Evolutionary conservation across 2,113 vertebrate genomes (phyloP), one percentile per base, ranked within the genome.

Genomic region (Rhinichthys klamathensis): DNA sequence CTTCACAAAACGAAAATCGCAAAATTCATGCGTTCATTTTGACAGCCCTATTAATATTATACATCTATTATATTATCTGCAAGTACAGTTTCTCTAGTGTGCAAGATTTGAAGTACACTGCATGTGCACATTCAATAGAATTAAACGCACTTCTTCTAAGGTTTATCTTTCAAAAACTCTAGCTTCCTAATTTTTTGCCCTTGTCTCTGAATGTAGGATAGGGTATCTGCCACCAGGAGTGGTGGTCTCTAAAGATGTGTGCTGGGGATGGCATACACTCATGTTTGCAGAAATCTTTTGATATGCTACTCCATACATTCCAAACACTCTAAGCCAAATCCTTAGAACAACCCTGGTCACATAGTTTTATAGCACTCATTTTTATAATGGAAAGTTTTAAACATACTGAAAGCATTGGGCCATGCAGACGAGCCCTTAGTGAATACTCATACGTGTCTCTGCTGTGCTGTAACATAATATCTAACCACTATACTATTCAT

Each of bases 361-460:
- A 44, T 21, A n/a, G 15, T 67, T 67, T 67, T 74, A 74, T 74
- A 16, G 73, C 75, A 77, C 4, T 2, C 5, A 13, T 58, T 56
- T 77, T 35, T 77, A n/a, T 38, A 35, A 77, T 18, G 18, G 51
- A 77, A 77, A 38, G 75, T 32, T 76, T 54, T 76, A 76, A 77
- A 76, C 25, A 35, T 6, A 23, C 54, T 56, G 6, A 8, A 70
- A 51, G 46, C 27, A 77, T 12, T 23, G 30, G 49, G 15, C 74
- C 27, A 56, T 77, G 18, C 30, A 77, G 10, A 77, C 2, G 1
- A 56, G n/a, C 10, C 74, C 27, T 35, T 30, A 21, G 73, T 75
- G 73, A 51, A 75, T 51, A 75, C 73, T 75, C 46, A 44, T 69
- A 21, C 21, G 15, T 69, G 6, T 21, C 70, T n/a, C 11, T n/a